These are phyloP conservation scores for Eupeodes corollae DNA, from an alignment of 1,140 invertebrate genomes.

Conservation along the genomic window DNA sequence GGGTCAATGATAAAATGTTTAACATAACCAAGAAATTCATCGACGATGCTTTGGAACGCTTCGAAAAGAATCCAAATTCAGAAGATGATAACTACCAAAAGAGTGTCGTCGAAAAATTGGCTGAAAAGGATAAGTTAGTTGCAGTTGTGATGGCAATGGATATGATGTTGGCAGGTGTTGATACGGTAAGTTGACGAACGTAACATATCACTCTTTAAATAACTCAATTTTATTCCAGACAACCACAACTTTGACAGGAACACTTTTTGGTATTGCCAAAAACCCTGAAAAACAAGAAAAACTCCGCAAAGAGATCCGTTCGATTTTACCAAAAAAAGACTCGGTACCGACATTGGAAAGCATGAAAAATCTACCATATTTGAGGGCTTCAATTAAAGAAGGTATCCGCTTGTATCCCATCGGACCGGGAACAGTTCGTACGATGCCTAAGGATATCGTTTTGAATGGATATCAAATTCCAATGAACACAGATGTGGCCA, in stretches of 20 bases:
- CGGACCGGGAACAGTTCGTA: constrained; percentile 40
- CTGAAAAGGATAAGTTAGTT: constrained; percentile 35
- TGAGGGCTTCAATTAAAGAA: constrained; percentile 56
- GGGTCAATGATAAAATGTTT: constrained; percentile 27
- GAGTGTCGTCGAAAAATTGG: constrained; percentile 33
- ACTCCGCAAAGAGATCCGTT: constrained; percentile 51
- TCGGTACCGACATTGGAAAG: constrained; percentile 41
- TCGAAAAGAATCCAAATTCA: constrained; percentile 14
- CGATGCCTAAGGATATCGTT: constrained; percentile 42
- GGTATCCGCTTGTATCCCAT: constrained; percentile 45
- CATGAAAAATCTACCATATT: constrained; percentile 45
- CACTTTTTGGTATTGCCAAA: constrained; percentile 43
- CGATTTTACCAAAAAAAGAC: constrained; percentile 38
- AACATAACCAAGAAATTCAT: constrained; percentile 18
- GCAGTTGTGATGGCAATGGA: constrained; percentile 35
- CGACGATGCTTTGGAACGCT: constrained; percentile 16
- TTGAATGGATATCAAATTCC: constrained; percentile 47
- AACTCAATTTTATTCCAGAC: constrained; percentile 10
- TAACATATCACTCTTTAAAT: not conserved
- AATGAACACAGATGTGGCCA: constrained; percentile 45
- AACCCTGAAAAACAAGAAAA: constrained; percentile 54
- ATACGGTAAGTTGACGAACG: constrained; percentile 27
- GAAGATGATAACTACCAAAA: constrained; percentile 12
- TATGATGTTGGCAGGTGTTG: constrained; percentile 24
- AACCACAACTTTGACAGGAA: constrained; percentile 14